Percentiles rank a stretch among this genome's conserved stretches.
These are phyloP conservation scores for Lepus timidus DNA, from an alignment of 2,113 vertebrate genomes.

Conservation along the genomic window DNA sequence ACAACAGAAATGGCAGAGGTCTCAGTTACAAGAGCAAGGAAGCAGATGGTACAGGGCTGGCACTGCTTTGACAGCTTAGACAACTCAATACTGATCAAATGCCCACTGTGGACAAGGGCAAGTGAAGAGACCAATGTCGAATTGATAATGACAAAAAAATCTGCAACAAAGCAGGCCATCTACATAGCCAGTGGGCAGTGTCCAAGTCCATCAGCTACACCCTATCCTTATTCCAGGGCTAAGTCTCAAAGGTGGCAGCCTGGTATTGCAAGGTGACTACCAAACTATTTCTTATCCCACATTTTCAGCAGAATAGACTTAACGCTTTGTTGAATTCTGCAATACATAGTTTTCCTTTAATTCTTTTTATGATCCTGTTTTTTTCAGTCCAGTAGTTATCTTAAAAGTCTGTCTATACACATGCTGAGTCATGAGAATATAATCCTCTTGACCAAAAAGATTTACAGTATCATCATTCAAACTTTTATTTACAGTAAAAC, in stretches of 20 bases:
- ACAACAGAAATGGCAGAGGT: neutral
- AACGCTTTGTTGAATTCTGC: conserved; percentile 40
- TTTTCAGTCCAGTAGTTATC: conserved; percentile 75
- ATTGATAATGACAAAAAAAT: neutral
- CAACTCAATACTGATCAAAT: neutral
- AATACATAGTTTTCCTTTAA: conserved; percentile 68
- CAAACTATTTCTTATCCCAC: conserved; percentile 70
- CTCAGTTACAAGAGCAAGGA: neutral
- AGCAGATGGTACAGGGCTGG: conserved; percentile 74
- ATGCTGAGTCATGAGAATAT: conserved; percentile 83
- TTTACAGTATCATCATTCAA: conserved; percentile 85
- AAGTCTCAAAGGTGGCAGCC: conserved; percentile 23
- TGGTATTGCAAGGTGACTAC: conserved; percentile 60
- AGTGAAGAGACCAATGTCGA: neutral
- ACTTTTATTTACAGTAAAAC: conserved; percentile 85
- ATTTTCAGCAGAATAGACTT: conserved; percentile 75
- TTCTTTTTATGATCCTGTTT: conserved; percentile 79
- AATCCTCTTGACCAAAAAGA: conserved; percentile 82
- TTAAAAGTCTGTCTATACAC: conserved; percentile 84
- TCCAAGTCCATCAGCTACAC: conserved; percentile 47
- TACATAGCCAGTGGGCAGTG: neutral
- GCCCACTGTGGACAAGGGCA: conserved; percentile 69
- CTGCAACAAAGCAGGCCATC: neutral
- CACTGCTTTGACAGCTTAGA: conserved; percentile 59
- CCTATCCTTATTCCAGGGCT: conserved; percentile 62